Conservation (phyloP, 2,888 invertebrate genomes). For the Muschampia plurimacula region DNA sequence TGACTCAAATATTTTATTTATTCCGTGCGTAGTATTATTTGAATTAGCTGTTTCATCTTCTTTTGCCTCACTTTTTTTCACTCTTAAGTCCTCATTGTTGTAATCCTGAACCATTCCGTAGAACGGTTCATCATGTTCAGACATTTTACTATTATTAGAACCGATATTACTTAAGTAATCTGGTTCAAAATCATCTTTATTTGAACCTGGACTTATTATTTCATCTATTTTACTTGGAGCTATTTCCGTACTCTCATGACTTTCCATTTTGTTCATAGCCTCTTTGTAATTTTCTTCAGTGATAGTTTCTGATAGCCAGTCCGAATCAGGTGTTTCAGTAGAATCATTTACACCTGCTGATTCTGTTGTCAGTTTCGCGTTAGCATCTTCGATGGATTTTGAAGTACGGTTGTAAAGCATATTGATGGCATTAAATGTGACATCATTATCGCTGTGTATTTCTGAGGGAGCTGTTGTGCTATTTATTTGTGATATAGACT, state of each 20-base stretch:
- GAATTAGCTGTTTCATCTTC: constrained; percentile 38
- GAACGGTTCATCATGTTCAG: constrained; percentile 63
- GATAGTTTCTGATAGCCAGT: constrained; percentile 73
- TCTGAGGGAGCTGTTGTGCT: constrained; percentile 36
- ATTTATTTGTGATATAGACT: constrained; percentile 44
- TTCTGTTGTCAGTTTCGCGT: constrained; percentile 47
- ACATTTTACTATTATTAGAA: constrained; percentile 56
- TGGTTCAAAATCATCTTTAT: constrained; percentile 74
- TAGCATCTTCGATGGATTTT: constrained; percentile 61
- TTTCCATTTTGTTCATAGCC: constrained; percentile 61
- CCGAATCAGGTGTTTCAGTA: constrained; percentile 60
- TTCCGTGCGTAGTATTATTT: constrained; percentile 39
- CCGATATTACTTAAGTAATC: constrained; percentile 72
- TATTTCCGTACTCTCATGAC: constrained; percentile 62
- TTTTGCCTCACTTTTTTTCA: constrained; percentile 36
- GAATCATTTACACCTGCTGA: constrained; percentile 18
- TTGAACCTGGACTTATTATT: constrained; percentile 58
- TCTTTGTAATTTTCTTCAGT: constrained; percentile 68
- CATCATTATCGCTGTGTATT: constrained; percentile 51
- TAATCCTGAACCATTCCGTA: constrained; percentile 72
- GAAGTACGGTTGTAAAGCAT: constrained; percentile 71
- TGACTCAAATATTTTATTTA: constrained; percentile 7
- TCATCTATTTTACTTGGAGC: constrained; percentile 61
- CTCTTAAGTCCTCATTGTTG: constrained; percentile 67
- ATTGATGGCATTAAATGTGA: constrained; percentile 71